phyloP scores from a whole-genome alignment of 2,113 vertebrate genomes.

The Pardalotus punctatus region DNA sequence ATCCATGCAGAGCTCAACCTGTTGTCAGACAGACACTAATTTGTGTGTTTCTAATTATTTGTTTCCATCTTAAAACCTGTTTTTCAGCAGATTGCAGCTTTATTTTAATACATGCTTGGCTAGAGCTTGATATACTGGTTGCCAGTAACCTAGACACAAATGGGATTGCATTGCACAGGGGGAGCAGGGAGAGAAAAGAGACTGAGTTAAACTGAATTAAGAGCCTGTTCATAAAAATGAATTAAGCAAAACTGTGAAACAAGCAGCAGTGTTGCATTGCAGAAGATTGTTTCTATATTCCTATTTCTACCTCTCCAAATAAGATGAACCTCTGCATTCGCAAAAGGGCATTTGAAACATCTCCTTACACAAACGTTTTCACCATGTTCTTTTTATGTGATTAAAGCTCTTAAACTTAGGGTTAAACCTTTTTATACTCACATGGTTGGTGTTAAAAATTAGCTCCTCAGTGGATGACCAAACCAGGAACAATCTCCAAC shows the following conservation, averaged over 20 bases:
- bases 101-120: conserved; percentile 46
- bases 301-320: neutral
- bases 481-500: neutral
- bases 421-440: neutral
- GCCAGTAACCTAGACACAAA: conserved; percentile 47
- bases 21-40: conserved; percentile 57
- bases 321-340: neutral
- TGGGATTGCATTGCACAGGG: neutral
- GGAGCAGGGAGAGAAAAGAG: neutral
- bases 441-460: neutral
- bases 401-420: neutral
- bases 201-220: conserved; percentile 4
- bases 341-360: neutral
- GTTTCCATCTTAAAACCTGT: conserved; percentile 62
- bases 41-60: conserved; percentile 58
- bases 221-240: neutral
- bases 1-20: conserved; percentile 9
- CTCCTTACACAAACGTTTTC: neutral
- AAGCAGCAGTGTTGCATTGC: neutral
- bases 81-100: conserved; percentile 55
- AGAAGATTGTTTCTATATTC: neutral
- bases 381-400: neutral
- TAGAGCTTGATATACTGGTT: neutral
- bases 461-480: neutral
- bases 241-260: neutral